Percentiles rank a stretch among this genome's conserved stretches.
phyloP scores from a whole-genome alignment of 2,888 invertebrate species.

The Embidobia sp. region DNA sequence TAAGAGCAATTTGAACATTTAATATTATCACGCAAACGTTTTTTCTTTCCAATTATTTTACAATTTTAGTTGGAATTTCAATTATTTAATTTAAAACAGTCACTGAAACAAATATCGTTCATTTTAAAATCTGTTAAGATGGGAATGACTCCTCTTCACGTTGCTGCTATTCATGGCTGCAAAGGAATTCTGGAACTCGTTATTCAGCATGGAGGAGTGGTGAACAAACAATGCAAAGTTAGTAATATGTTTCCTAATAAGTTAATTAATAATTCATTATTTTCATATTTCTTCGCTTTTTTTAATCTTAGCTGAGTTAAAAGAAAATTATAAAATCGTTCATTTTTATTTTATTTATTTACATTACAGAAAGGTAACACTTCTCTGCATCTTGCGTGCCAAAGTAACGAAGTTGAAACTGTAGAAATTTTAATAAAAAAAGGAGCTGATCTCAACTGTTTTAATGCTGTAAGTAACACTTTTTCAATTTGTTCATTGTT shows the following conservation, averaged over 20 bases:
- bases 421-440: conserved; percentile 87
- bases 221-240: conserved; percentile 87
- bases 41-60: no score
- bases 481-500: no score
- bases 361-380: conserved; percentile 85
- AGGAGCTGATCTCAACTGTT: conserved; percentile 87
- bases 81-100: no score
- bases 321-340: background rate
- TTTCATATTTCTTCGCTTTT: no score
- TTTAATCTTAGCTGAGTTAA: background rate
- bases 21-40: no score
- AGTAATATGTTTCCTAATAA: no score
- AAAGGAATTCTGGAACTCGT: conserved; percentile 87
- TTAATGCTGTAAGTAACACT: conserved; percentile 85
- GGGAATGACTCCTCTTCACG: conserved; percentile 86
- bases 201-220: conserved; percentile 85
- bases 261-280: conserved; percentile 62
- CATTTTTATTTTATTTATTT: background rate
- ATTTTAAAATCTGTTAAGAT: no score
- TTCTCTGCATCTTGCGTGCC: conserved; percentile 89
- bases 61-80: no score
- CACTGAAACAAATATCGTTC: no score
- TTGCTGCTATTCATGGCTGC: conserved; percentile 87
- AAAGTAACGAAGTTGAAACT: conserved; percentile 87
- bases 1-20: no score